phyloP scores from a whole-genome alignment of 2,888 invertebrate genomes.

The Pollenia angustigena region DNA sequence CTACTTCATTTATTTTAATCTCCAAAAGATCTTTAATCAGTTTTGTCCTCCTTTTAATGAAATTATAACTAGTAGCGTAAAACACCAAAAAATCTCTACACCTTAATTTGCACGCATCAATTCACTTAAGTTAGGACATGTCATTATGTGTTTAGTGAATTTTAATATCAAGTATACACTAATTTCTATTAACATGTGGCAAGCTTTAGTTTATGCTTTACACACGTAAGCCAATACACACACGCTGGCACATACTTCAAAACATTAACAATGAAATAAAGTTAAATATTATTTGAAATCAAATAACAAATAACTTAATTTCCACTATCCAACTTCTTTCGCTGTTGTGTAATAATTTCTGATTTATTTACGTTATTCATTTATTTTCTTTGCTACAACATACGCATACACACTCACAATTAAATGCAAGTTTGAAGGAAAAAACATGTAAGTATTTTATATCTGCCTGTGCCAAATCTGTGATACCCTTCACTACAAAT shows the following conservation, averaged over 20 bases:
- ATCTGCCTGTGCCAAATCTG: neutral
- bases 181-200: slow-evolving; percentile 18
- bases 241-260: neutral
- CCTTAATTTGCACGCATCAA: slow-evolving; percentile 30
- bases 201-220: neutral
- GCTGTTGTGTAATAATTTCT: slow-evolving; percentile 62
- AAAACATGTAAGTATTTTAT: neutral
- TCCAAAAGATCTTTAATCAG: too few relatives aligned
- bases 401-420: neutral
- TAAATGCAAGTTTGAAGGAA: too few relatives aligned
- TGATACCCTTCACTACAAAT: neutral
- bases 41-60: neutral
- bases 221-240: neutral
- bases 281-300: slow-evolving; percentile 10
- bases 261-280: neutral
- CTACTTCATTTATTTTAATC: too few relatives aligned
- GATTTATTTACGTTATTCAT: slow-evolving; percentile 69
- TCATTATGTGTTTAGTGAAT: slow-evolving; percentile 49
- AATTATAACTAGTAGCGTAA: neutral
- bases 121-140: slow-evolving; percentile 37
- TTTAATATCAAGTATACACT: slow-evolving; percentile 34
- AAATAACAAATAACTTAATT: neutral
- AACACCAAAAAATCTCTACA: neutral
- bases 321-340: neutral
- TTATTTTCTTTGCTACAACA: slow-evolving; percentile 15